Evolutionary conservation across 2,888 invertebrate species (phyloP).

Genomic region (Pilophorus perplexus): DNA sequence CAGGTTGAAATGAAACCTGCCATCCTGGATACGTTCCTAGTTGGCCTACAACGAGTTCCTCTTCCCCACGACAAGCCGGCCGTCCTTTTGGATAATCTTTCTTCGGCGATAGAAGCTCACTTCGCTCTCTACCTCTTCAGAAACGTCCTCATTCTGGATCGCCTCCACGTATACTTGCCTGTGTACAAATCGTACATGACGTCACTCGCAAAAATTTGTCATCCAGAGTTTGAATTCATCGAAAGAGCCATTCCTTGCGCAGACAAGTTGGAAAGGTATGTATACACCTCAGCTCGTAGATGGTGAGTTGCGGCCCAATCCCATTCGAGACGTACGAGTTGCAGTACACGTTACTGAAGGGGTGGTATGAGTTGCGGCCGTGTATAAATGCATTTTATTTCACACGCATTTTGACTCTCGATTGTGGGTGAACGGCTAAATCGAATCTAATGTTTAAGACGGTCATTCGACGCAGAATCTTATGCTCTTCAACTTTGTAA

Average conservation of each 20-base stretch:
- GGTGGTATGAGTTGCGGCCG: no score
- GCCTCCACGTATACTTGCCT: slow-evolving; percentile 44
- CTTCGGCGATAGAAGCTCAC: slow-evolving; percentile 37
- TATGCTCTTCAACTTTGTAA: no score
- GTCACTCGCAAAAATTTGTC: slow-evolving; percentile 22
- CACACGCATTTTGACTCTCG: background rate
- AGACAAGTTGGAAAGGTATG: slow-evolving; percentile 53
- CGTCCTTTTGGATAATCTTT: slow-evolving; percentile 24
- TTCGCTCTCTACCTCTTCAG: slow-evolving; percentile 43
- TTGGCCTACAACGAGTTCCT: slow-evolving; percentile 41
- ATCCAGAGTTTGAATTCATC: slow-evolving; percentile 17
- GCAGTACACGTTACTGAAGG: no score
- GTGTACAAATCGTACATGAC: slow-evolving; percentile 37
- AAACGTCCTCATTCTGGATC: slow-evolving; percentile 40
- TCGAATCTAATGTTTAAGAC: no score
- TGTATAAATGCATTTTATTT: no score
- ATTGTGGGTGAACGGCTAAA: no score
- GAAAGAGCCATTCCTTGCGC: slow-evolving; percentile 52
- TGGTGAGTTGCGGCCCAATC: no score
- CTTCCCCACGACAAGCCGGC: slow-evolving; percentile 27
- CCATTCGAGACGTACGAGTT: no score
- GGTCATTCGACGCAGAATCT: no score
- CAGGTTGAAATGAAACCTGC: slow-evolving; percentile 35
- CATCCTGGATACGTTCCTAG: slow-evolving; percentile 42
- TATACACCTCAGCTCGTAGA: no score